Evolutionary conservation across 2,888 invertebrate genomes (phyloP), one percentile per base, ranked within the genome.

Genomic region (Argyra leucocephala): DNA sequence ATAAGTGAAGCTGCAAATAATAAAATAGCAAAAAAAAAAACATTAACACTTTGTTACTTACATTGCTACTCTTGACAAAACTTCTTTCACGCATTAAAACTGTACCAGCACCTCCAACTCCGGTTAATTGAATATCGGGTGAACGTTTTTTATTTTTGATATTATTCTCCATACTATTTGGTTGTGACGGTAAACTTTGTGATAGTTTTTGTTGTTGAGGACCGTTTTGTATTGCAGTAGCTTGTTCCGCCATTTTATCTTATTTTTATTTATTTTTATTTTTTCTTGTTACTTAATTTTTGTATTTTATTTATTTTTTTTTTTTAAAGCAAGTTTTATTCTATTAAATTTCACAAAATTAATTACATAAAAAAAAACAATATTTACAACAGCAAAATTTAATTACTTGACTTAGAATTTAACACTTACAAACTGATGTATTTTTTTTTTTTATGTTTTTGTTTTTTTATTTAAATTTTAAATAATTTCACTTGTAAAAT

Each of bases 31-130:
- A n/a, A n/a, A n/a, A n/a, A n/a, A n/a, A n/a, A n/a, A n/a, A n/a
- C n/a, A n/a, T n/a, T n/a, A n/a, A n/a, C n/a, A n/a, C n/a, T n/a
- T 26, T 31, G 22, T 12, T 22, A 23, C 22, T 22, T 60, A 23
- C 60, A 24, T 60, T 60, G 22, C 12, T 24, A 61, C 76, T 74
- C 67, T 86, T 83, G 64, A 88, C 82, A 77, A 88, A 88, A 77
- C 88, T 88, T 70, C 88, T 82, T 77, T 88, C 88, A 70, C 88
- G 80, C 76, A 85, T 85, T 74, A 86, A 61, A 61, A 61, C 61
- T n/a, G 24, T 24, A n/a, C 61, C 31, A 61, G n/a, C 31, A 9
- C 21, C 21, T 9, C 26, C 61, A 1, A 21, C 61, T 23, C 26
- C 61, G 48, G 48, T 48, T 48, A 48, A 71, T 69, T 78, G 78